These are phyloP conservation scores for Corythaeola cristata DNA, from an alignment of 2,113 vertebrate genomes.

Conservation along the genomic window DNA sequence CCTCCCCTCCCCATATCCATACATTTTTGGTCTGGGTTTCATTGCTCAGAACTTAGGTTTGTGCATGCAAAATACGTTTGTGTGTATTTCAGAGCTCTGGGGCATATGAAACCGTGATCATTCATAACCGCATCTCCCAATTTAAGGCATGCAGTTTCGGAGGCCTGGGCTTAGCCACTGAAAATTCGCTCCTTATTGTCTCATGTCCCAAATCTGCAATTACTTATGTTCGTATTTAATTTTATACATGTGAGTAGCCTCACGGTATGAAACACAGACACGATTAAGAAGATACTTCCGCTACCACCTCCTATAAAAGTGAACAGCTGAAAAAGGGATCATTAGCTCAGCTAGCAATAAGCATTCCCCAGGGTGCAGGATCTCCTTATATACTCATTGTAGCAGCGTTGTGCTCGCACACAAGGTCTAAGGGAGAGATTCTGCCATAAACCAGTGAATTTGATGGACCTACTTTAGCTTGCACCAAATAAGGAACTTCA, in stretches of 20 bases:
- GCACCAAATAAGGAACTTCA: neutral
- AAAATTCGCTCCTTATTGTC: conserved; percentile 3
- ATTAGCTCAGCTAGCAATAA: neutral
- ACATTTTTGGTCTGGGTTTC: neutral
- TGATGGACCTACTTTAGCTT: neutral
- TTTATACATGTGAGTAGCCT: neutral
- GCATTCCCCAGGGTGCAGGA: neutral
- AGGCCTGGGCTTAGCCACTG: neutral
- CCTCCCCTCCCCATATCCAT: neutral
- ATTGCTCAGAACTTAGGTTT: neutral
- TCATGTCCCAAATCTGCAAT: conserved; percentile 27
- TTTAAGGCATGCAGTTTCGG: neutral
- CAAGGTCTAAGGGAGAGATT: neutral
- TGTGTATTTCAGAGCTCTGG: conserved; percentile 4
- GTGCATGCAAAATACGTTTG: conserved; percentile 8
- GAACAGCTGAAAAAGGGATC: neutral
- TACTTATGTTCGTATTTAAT: conserved; percentile 9
- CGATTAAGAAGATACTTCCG: neutral
- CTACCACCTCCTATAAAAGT: neutral
- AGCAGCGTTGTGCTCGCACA: neutral
- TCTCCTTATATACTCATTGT: neutral
- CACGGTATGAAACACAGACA: neutral
- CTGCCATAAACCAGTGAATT: neutral
- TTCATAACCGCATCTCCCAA: conserved; percentile 24
- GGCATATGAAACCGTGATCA: neutral